Evolutionary conservation across 1,140 invertebrate species (phyloP).

Genomic region (Drosophila setifemur): DNA sequence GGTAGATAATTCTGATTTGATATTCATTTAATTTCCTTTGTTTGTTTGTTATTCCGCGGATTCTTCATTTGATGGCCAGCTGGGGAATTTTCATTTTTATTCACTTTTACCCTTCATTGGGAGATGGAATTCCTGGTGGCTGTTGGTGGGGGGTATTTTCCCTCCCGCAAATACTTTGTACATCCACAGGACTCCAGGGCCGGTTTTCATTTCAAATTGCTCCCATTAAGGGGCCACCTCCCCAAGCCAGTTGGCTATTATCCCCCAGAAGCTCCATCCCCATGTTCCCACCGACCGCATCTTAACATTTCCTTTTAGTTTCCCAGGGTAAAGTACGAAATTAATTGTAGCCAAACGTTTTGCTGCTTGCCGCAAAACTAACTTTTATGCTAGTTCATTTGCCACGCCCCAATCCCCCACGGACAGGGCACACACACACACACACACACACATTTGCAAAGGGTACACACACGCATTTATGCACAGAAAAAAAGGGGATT

Average conservation of each 20-base stretch:
- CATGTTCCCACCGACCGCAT: not conserved
- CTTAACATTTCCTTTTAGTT: not conserved
- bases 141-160: not conserved
- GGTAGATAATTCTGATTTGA: constrained; percentile 45
- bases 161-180: constrained; percentile 25
- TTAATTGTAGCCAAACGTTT: constrained; percentile 73
- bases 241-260: constrained; percentile 14
- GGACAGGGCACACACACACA: constrained; percentile 13
- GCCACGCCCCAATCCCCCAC: constrained; percentile 45
- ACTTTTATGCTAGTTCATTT: constrained; percentile 71
- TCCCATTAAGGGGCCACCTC: constrained; percentile 29
- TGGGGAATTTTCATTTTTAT: constrained; percentile 14
- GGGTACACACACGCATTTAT: constrained; percentile 15
- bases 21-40: constrained; percentile 20
- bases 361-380: constrained; percentile 72
- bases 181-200: constrained; percentile 8
- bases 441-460: not conserved
- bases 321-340: constrained; percentile 49
- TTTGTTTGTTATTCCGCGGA: constrained; percentile 9
- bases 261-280: not conserved
- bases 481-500: constrained; percentile 1
- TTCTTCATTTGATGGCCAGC: constrained; percentile 18
- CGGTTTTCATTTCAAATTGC: constrained; percentile 49
- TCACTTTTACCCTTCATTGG: constrained; percentile 18
- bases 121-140: not conserved